A percentile compares a stretch with the other conserved stretches of the same genome.
phyloP scores from a whole-genome alignment of 2,797 vertebrate genomes.

The Aldrovandia affinis region DNA sequence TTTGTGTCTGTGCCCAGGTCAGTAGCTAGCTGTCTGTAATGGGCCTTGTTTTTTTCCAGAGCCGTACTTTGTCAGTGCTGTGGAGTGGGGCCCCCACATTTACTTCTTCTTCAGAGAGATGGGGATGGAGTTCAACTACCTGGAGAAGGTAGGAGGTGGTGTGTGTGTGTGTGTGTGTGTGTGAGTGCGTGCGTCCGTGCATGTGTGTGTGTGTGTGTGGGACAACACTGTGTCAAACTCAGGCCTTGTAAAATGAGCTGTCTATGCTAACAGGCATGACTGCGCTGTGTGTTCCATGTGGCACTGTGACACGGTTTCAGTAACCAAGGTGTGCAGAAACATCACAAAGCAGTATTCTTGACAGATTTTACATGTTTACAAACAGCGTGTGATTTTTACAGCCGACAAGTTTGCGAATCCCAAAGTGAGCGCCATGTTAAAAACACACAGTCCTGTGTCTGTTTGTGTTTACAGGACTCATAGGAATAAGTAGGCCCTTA shows the following conservation, averaged over 20 bases:
- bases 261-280: background rate
- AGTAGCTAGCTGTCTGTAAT: too few species aligned
- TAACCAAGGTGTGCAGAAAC: background rate
- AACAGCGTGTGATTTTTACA: background rate
- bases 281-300: background rate
- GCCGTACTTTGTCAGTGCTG: conserved; percentile 91
- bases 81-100: conserved; percentile 93
- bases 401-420: background rate
- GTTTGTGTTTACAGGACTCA: background rate
- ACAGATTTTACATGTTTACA: too few species aligned
- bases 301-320: background rate
- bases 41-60: conserved; percentile 69
- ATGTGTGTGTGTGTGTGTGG: background rate
- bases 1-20: conserved; percentile 27
- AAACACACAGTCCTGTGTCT: too few species aligned
- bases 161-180: conserved; percentile 13
- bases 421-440: background rate
- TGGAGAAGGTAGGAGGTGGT: conserved; percentile 85
- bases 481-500: background rate
- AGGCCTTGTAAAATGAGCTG: too few species aligned
- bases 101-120: conserved; percentile 99
- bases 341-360: background rate
- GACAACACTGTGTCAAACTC: too few species aligned
- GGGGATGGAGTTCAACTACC: conserved; percentile 96
- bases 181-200: background rate